Evolutionary conservation across 2,113 vertebrate species (phyloP).

Genomic region (Corynorhinus townsendii): DNA sequence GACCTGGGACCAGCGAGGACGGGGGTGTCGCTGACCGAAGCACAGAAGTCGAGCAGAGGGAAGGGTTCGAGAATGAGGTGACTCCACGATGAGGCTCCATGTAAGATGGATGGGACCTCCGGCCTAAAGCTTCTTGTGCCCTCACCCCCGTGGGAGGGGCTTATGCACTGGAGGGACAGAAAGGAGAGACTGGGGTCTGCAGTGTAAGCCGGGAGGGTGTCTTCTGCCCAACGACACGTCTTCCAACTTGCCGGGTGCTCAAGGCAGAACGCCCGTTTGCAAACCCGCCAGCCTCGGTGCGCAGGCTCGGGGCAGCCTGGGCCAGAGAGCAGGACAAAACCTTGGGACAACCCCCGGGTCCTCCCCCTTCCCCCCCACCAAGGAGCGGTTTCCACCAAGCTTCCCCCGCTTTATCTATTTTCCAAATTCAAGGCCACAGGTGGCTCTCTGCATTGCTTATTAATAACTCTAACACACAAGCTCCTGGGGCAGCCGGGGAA

Average conservation of each 20-base stretch:
- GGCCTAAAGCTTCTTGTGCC: not conserved
- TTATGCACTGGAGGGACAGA: not conserved
- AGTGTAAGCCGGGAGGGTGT: not conserved
- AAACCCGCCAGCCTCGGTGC: not conserved
- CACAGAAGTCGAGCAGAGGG: not conserved
- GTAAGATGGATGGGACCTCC: not conserved
- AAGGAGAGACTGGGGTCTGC: not conserved
- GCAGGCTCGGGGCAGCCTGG: not conserved
- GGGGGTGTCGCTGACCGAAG: rapidly evolving
- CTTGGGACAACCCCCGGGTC: not conserved
- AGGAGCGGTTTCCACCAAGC: not conserved
- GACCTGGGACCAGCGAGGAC: rapidly evolving
- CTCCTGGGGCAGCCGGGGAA: not conserved
- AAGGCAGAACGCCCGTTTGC: rapidly evolving
- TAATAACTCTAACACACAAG: not conserved
- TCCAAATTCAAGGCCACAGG: too few relatives aligned
- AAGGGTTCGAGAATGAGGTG: not conserved
- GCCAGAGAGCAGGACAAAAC: not conserved
- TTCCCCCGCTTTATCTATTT: not conserved
- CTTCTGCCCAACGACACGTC: not conserved
- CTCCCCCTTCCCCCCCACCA: rapidly evolving
- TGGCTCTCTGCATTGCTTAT: slow-evolving; percentile 21
- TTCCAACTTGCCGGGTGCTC: not conserved
- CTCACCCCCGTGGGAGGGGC: not conserved
- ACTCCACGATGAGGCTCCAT: not conserved